These are phyloP conservation scores for Agriopis leucophaearia DNA, from an alignment of 2,888 invertebrate species.

Conservation along the genomic window DNA sequence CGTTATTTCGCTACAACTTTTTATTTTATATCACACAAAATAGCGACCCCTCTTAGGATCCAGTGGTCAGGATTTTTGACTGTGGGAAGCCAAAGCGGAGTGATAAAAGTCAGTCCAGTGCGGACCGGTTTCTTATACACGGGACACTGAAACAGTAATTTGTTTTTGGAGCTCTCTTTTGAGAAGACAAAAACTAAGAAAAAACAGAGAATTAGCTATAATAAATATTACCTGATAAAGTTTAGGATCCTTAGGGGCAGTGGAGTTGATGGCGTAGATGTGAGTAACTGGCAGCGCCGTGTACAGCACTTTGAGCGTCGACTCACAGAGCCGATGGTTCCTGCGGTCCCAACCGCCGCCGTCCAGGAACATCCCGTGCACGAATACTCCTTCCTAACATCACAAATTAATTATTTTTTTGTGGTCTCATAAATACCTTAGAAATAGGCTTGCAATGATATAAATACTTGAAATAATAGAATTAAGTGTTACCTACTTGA, in stretches of 20 bases:
- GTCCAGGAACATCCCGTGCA: conserved; percentile 94
- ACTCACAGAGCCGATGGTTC: conserved; percentile 90
- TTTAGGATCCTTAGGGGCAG: conserved; percentile 90
- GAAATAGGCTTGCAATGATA: too few species aligned
- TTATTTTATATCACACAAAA: conserved; percentile 95
- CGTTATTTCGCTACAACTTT: neutral
- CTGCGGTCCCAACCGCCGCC: conserved; percentile 96
- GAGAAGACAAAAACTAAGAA: neutral
- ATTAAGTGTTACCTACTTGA: too few species aligned
- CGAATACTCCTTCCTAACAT: conserved; percentile 92
- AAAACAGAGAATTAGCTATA: neutral
- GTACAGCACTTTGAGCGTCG: conserved; percentile 93
- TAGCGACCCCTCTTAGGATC: conserved; percentile 94
- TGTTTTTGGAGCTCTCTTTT: neutral
- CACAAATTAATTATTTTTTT: neutral
- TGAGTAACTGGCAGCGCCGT: conserved; percentile 93
- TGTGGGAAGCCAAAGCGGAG: conserved; percentile 90
- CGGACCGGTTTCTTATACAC: conserved; percentile 95
- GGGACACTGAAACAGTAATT: conserved; percentile 88
- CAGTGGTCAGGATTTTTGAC: conserved; percentile 92
- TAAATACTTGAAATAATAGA: too few species aligned
- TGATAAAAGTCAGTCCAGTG: conserved; percentile 93
- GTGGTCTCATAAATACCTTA: neutral
- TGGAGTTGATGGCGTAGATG: conserved; percentile 91
- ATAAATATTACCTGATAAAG: conserved; percentile 88